Evolutionary conservation across 2,113 vertebrate genomes (phyloP).

Genomic region (Eidolon helvum): DNA sequence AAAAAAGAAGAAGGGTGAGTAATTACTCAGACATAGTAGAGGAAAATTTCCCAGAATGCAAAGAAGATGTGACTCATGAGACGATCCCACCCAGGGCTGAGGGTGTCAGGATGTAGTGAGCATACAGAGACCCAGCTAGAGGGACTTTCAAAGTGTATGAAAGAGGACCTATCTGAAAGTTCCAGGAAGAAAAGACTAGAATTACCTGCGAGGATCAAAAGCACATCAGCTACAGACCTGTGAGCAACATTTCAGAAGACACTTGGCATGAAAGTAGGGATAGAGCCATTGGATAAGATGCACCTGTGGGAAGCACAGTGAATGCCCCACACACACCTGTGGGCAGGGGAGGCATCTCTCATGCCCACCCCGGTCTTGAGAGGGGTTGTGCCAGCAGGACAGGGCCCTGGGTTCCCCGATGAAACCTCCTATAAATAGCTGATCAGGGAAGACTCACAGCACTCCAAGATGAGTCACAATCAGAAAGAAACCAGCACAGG

Average conservation of each 20-base stretch:
- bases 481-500: background rate
- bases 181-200: background rate
- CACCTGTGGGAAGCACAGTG: background rate
- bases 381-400: background rate
- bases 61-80: background rate
- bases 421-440: background rate
- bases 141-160: background rate
- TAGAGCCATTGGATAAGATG: background rate
- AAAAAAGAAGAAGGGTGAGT: background rate
- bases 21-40: background rate
- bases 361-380: background rate
- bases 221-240: background rate
- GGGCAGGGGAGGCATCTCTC: background rate
- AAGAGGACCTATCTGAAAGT: background rate
- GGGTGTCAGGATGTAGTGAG: background rate
- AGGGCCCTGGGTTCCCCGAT: background rate
- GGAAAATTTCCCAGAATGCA: background rate
- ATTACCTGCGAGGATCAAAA: background rate
- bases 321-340: background rate
- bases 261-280: background rate
- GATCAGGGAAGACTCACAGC: background rate
- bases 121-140: rapidly evolving
- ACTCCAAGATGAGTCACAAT: background rate
- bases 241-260: background rate
- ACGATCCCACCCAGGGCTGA: background rate